Percentiles rank a stretch among this genome's conserved stretches.
phyloP scores from a whole-genome alignment of 2,113 vertebrate genomes.

The Tursiops truncatus region DNA sequence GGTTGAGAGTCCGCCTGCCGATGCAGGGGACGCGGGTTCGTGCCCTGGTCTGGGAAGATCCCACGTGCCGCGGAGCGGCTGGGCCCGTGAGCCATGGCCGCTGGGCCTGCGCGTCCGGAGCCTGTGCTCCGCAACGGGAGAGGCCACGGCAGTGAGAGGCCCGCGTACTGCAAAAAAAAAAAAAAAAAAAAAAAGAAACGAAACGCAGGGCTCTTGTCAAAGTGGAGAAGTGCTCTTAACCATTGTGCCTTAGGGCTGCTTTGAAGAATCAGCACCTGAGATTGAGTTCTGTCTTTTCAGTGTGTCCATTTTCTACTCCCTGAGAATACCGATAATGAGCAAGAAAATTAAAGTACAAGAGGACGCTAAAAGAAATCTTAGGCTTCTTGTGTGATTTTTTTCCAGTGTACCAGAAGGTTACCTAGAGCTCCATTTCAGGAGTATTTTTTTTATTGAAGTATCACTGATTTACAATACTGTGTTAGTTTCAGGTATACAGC shows the following conservation, averaged over 20 bases:
- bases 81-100: too few relatives aligned
- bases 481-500: neutral
- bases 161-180: too few relatives aligned
- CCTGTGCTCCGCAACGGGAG: too few relatives aligned
- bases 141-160: too few relatives aligned
- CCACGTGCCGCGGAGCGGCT: too few relatives aligned
- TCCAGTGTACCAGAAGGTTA: neutral
- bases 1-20: too few relatives aligned
- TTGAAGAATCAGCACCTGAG: neutral
- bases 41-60: too few relatives aligned
- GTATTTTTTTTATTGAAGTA: neutral
- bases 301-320: neutral
- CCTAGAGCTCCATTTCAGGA: neutral
- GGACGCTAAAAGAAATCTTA: neutral
- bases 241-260: neutral
- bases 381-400: neutral
- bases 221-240: neutral
- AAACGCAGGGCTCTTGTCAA: neutral
- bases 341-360: neutral
- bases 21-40: too few relatives aligned
- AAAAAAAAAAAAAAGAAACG: too few relatives aligned
- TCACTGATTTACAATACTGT: neutral
- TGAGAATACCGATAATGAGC: neutral
- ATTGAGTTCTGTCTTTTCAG: neutral
- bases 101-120: too few relatives aligned